Evolutionary conservation across 2,888 invertebrate genomes (phyloP).

Genomic region (Lochmaea capreae): DNA sequence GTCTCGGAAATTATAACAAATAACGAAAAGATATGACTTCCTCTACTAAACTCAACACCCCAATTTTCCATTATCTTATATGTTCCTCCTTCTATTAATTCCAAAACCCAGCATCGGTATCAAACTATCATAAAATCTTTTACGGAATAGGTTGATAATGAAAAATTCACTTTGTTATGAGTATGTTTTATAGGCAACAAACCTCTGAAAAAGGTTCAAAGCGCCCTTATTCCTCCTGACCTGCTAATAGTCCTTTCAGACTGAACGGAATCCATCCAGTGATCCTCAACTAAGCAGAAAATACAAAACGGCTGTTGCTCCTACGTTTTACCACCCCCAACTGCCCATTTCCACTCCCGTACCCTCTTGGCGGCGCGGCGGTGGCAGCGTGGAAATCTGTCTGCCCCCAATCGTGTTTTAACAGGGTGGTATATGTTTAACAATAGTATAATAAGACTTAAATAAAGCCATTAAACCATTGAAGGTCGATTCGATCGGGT

Average conservation of each 20-base stretch:
- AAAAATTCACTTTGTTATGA: slow-evolving; percentile 23
- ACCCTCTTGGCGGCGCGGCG: slow-evolving; percentile 15
- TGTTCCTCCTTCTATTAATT: neutral
- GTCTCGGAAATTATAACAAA: too few species aligned
- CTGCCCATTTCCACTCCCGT: slow-evolving; percentile 17
- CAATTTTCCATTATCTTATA: neutral
- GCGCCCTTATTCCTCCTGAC: slow-evolving; percentile 12
- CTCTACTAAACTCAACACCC: neutral
- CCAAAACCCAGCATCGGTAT: slow-evolving; percentile 2
- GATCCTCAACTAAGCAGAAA: slow-evolving; percentile 36
- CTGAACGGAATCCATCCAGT: slow-evolving; percentile 21
- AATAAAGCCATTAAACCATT: too few species aligned
- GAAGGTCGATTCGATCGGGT: neutral
- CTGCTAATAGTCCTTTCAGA: slow-evolving; percentile 27
- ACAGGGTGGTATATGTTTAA: slow-evolving; percentile 7
- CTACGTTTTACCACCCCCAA: slow-evolving; percentile 24
- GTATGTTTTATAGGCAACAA: slow-evolving; percentile 20
- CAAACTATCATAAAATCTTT: slow-evolving; percentile 5
- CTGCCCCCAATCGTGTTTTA: slow-evolving; percentile 23
- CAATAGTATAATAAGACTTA: neutral
- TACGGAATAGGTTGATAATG: neutral
- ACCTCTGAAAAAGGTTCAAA: slow-evolving; percentile 23
- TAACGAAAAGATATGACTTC: too few species aligned
- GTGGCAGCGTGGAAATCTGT: slow-evolving; percentile 31
- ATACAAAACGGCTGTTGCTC: slow-evolving; percentile 38